A percentile compares a stretch with the other conserved stretches of the same genome.
Conservation (phyloP, 2,888 invertebrate genomes). For the Quadroppia sp. region DNA sequence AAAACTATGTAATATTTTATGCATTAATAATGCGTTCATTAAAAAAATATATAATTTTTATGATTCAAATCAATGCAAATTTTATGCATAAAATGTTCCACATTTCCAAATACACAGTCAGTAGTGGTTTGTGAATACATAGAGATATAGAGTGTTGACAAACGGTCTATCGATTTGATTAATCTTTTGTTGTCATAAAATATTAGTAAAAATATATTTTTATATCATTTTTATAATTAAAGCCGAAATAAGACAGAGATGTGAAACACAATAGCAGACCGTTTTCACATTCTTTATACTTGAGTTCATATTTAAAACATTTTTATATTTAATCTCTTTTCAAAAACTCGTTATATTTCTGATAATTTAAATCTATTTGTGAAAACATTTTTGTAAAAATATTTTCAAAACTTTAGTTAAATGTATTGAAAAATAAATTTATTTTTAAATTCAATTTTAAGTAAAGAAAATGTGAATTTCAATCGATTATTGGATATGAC, state of each 20-base stretch:
- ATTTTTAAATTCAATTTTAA: constrained; percentile 3
- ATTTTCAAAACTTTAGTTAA: not conserved
- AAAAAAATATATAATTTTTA: not conserved
- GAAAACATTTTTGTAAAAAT: not conserved
- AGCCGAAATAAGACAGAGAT: not conserved
- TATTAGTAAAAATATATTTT: constrained; percentile 15
- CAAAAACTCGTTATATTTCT: too few species aligned
- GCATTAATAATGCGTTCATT: constrained; percentile 4
- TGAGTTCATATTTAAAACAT: too few species aligned
- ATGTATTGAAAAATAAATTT: not conserved
- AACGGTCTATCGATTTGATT: constrained; percentile 27
- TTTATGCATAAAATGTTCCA: constrained; percentile 10
- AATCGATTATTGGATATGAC: too few species aligned
- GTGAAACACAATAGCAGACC: too few species aligned
- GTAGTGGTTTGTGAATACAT: too few species aligned
- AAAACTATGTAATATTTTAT: not conserved
- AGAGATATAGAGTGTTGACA: constrained; percentile 2
- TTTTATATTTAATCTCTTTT: too few species aligned
- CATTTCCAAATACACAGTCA: too few species aligned
- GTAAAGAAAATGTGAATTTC: too few species aligned
- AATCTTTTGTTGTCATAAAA: constrained; percentile 30
- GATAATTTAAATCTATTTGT: too few species aligned
- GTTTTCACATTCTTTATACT: too few species aligned
- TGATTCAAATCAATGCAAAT: constrained; percentile 31
- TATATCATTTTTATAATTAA: constrained; percentile 2